Base-by-base conservation (phyloP, 1,140 invertebrate genomes). In the Drosophila pectinifera region DNA sequence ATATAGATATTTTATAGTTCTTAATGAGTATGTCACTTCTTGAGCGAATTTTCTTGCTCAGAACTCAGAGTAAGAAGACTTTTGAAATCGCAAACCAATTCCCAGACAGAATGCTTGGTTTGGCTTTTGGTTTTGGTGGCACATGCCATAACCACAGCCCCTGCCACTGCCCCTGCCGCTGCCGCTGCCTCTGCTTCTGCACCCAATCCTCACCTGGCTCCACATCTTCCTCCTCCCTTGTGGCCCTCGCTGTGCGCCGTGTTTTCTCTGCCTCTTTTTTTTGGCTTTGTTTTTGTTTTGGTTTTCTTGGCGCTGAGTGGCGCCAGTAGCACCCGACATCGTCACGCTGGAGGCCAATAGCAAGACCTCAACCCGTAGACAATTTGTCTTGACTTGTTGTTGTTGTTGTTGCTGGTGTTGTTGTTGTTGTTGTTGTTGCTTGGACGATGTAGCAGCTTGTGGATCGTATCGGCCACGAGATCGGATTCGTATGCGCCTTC, bases 351-450 rank as follows among this genome's bases (percentile, higher is more conserved):
- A 89, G 84, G 83, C 83, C 84, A 89, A 83, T 88, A 89, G 84
- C 83, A 88, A 88, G 83, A 88, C 84, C 80, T 83, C 83, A 88
- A 80, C 83, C 79, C 83, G 84, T 80, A 88, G 83, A 88, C 84
- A 88, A 88, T 88, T 88, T 89, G 84, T 86, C 83, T 86, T 86
- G 55, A 76, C 82, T 85, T 67, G 48, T 67, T 78, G 67, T 43
- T 70, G 55, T 20, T 55, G 73, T 28, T 72, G 45, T 46, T 49
- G 59, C 49, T n/a, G n/a, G n/a, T n/a, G n/a, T n/a, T n/a, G n/a
- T n/a, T n/a, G n/a, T n/a, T 11, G 22, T 57, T 26, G 58, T 10
- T 55, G 57, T 63, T 64, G 49, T 45, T 51, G 49, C 26, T 76
- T 38, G 36, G 36, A 14, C 49, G 18, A 51, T 51, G 49, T 36